Evolutionary conservation across 2,113 vertebrate species (phyloP).

Genomic region (Nerophis lumbriciformis): DNA sequence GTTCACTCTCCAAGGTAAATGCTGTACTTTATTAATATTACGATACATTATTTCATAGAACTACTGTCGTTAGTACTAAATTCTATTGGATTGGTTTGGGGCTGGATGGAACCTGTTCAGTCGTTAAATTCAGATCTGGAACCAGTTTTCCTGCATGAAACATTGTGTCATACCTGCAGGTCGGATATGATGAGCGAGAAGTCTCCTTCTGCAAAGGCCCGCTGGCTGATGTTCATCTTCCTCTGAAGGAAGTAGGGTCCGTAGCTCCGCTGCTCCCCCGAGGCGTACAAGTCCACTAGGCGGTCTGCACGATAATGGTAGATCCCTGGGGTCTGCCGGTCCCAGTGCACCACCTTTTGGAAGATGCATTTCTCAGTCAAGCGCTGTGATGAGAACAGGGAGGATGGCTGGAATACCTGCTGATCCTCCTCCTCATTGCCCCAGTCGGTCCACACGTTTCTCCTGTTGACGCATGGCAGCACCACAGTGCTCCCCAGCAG

Average conservation of each 20-base stretch:
- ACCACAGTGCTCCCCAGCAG: constrained; percentile 70
- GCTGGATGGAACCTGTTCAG: background rate
- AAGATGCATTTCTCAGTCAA: background rate
- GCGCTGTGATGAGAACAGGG: background rate
- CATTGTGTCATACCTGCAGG: constrained; percentile 59
- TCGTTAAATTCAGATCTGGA: background rate
- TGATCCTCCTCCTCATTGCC: constrained; percentile 84
- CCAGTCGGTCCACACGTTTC: constrained; percentile 84
- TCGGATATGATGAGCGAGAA: constrained; percentile 79
- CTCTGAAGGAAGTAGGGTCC: constrained; percentile 79
- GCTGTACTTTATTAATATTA: no score
- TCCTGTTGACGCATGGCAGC: constrained; percentile 81
- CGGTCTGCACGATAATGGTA: constrained; percentile 85
- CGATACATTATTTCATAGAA: no score
- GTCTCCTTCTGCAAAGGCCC: constrained; percentile 82
- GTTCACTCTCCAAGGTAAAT: no score
- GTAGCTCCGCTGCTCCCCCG: constrained; percentile 85
- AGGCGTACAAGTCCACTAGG: constrained; percentile 88
- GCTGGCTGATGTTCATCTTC: constrained; percentile 80
- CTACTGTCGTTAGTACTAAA: no score
- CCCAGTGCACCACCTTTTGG: constrained; percentile 88
- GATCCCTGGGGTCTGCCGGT: constrained; percentile 83
- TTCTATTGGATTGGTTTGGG: no score
- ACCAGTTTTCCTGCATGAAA: background rate
- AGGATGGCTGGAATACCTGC: constrained; percentile 59